Conservation (phyloP, 2,888 invertebrate species). For the Dorcus parallelipipedus region DNA sequence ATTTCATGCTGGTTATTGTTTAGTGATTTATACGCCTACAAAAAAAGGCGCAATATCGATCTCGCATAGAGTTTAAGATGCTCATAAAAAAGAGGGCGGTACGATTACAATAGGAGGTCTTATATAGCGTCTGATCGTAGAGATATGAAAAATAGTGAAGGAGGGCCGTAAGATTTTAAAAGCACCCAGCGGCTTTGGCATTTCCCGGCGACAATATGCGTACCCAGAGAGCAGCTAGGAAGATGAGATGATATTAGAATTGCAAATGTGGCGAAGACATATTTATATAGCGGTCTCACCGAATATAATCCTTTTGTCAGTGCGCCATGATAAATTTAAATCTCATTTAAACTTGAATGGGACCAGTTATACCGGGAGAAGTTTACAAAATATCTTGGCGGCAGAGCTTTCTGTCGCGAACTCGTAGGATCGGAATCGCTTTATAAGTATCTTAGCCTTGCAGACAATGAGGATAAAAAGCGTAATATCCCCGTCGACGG, state of each 20-base stretch:
- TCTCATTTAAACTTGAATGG: constrained; percentile 31
- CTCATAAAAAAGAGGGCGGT: not conserved
- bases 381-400: constrained; percentile 28
- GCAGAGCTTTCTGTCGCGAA: constrained; percentile 4
- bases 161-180: constrained; percentile 33
- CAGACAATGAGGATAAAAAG: constrained; percentile 15
- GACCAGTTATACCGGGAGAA: constrained; percentile 25
- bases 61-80: not conserved
- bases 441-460: constrained; percentile 22
- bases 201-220: constrained; percentile 33
- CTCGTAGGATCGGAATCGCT: constrained; percentile 18
- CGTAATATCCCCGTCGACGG: constrained; percentile 15
- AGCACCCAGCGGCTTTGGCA: constrained; percentile 32
- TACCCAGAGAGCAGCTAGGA: constrained; percentile 28
- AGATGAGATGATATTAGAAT: constrained; percentile 37
- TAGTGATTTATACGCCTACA: not conserved
- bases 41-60: not conserved
- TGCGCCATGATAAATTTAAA: constrained; percentile 30
- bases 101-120: constrained; percentile 8
- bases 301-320: constrained; percentile 32
- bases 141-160: constrained; percentile 35
- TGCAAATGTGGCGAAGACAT: constrained; percentile 35
- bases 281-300: constrained; percentile 29
- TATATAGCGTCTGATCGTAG: constrained; percentile 22
- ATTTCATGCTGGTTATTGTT: constrained; percentile 1